These are phyloP conservation scores for Polypedilum pembai DNA, from an alignment of 1,140 invertebrate genomes.

Conservation along the genomic window DNA sequence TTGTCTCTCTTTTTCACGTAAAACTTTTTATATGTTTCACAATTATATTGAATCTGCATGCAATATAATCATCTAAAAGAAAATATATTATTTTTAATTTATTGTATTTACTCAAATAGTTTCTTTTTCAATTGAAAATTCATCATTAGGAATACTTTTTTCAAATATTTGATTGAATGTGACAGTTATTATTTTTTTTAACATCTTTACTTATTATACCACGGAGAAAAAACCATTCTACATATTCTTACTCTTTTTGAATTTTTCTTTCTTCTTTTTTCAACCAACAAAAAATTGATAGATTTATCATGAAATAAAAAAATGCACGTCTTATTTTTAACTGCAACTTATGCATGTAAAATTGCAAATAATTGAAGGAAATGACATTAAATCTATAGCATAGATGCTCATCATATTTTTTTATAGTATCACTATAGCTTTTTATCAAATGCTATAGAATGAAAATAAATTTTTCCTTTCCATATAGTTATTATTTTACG, in stretches of 20 bases:
- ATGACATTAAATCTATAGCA: too few relatives aligned
- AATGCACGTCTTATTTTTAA: background rate
- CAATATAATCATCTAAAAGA: constrained; percentile 13
- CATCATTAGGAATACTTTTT: too few relatives aligned
- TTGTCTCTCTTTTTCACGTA: constrained; percentile 3
- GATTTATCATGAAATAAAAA: constrained; percentile 13
- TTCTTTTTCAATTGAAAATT: background rate
- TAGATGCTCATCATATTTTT: too few relatives aligned
- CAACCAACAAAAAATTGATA: constrained; percentile 6
- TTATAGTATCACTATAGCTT: background rate
- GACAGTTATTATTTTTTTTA: too few relatives aligned
- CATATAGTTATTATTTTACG: constrained; percentile 14
- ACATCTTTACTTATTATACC: too few relatives aligned
- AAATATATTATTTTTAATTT: background rate
- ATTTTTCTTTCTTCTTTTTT: constrained; percentile 16
- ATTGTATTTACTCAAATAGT: background rate
- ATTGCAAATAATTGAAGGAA: too few relatives aligned
- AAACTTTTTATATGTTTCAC: constrained; percentile 7
- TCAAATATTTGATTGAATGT: too few relatives aligned
- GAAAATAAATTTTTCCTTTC: constrained; percentile 8
- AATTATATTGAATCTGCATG: constrained; percentile 25
- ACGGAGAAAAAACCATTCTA: background rate
- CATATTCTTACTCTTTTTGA: background rate
- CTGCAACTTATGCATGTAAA: too few relatives aligned
- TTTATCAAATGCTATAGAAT: constrained; percentile 4